Base-by-base conservation (phyloP, 2,113 vertebrate species). In the Gobio gobio region DNA sequence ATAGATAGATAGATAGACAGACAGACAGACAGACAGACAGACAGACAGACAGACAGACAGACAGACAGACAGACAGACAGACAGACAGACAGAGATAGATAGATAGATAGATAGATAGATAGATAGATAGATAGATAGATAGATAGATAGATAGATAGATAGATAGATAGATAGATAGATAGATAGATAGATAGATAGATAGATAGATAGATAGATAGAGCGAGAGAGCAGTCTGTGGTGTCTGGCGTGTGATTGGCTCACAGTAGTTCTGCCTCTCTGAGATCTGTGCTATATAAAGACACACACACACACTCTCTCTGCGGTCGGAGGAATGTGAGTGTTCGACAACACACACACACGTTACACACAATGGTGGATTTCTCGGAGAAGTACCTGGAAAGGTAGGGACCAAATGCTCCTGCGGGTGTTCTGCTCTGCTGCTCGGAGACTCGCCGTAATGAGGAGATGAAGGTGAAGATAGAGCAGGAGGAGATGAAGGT, bases 311-410 rank as follows among this genome's bases (percentile, higher is more conserved):
- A 9, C 91, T 88, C 88, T 90, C 90, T 86, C 82, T 70, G 84
- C 89, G 91, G 87, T 88, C 90, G 94, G 93, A 92, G 90, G 93
- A 95, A 95, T 93, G 93, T 91, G 86, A 93, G 68, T 90, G 89
- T 87, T 85, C 26, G 83, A 90, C 90, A 87, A 33, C 75, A 85
- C 90, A 56, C 77, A 85, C 88, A 36, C n/a, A 95, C 95, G 95
- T 92, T 91, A 90, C 93, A 88, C 87, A 63, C 90, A 8, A 95
- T 96, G 96, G 95, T 96, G 83, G 96, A 97, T 92, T 95, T 97
- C n/a, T 96, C 96, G 0, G 96, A 96, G 87, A 95, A 93, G 92
- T 97, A 96, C 93, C 92, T 97, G 91, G 96, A 97, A 93, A 97
- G 96, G 96, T 97, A 96, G 94, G 86, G 26, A 84, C 45, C 58